Base-by-base conservation (phyloP, 2,113 vertebrate genomes). In the Myotis yumanensis region DNA sequence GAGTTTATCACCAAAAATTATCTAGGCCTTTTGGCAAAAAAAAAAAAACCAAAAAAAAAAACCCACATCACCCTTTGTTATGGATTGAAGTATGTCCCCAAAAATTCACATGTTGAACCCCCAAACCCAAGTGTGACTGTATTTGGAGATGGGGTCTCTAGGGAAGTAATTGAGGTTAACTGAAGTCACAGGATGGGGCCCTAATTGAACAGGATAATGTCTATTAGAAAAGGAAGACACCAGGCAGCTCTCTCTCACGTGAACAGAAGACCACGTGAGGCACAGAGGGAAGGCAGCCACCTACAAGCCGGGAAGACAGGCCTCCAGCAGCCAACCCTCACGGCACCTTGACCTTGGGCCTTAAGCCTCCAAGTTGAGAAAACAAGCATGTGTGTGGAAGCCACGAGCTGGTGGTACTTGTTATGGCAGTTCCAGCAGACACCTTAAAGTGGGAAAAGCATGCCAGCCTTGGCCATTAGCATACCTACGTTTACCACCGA, bases 201-300 rank as follows among this genome's bases (percentile, higher is more conserved):
- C 71, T 20, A 48, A 69, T 4, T 5, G 11, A 0, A 37, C 0
- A 8, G 46, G 18, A 57, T 7, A 12, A 35, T 2, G 54, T 25
- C 43, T 43, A 11, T 4, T 20, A 43, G 37, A 64, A 25, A 28
- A 72, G 43, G 9, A 68, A 48, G 48, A 11, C 37, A 37, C 25
- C 37, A 2, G 18, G 48, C 51, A 11, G 51, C 72, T 9, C 46
- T 23, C n/a, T 9, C 5, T 0, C 6, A 12, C 22, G 0, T 2
- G 9, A 9, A 51, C 23, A 32, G 71, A 79, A 23, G 73, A 23
- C 48, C 16, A 0, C 0, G 1, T 2, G 32, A 32, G 69, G 79
- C 92, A 8, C 3, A 0, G 22, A 0, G 4, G 66, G 22, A 35
- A 69, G 48, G 22, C 0, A 3, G 48, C 72, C 3, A 0, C 5